Conservation (phyloP, 2,888 invertebrate genomes). For the Synergus umbraculus region DNA sequence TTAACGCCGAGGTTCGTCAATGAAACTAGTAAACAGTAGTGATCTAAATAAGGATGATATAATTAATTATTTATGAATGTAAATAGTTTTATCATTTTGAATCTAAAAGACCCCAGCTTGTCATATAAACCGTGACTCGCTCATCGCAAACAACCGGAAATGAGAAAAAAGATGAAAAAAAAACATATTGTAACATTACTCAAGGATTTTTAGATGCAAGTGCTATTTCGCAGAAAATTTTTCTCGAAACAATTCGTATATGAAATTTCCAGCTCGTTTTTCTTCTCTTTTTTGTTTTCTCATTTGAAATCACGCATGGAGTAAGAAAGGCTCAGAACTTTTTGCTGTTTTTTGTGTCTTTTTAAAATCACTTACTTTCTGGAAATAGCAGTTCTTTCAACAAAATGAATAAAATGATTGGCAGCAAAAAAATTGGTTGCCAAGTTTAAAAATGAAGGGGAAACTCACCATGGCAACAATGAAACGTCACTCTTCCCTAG, state of each 20-base stretch:
- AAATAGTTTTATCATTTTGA: slow-evolving; percentile 1
- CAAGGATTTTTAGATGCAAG: neutral
- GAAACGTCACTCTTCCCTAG: neutral
- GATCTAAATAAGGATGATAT: neutral
- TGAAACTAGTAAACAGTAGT: neutral
- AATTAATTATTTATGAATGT: neutral
- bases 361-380: neutral
- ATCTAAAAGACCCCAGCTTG: neutral
- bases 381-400: neutral
- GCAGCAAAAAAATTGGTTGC: slow-evolving; percentile 36
- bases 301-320: neutral
- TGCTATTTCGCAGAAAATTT: neutral
- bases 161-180: neutral
- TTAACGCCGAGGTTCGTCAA: neutral
- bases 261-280: neutral
- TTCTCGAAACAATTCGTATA: neutral
- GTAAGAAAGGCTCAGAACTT: slow-evolving; percentile 1
- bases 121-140: slow-evolving; percentile 14
- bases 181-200: neutral
- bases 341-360: neutral
- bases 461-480: neutral
- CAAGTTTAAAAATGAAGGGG: slow-evolving; percentile 14
- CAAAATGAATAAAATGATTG: slow-evolving; percentile 19
- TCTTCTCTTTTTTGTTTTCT: neutral
- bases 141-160: slow-evolving; percentile 4